A percentile compares a stretch with the other conserved stretches of the same genome.
These are phyloP conservation scores for Eupleurogrammus muticus DNA, from an alignment of 2,797 vertebrate species.

Conservation along the genomic window DNA sequence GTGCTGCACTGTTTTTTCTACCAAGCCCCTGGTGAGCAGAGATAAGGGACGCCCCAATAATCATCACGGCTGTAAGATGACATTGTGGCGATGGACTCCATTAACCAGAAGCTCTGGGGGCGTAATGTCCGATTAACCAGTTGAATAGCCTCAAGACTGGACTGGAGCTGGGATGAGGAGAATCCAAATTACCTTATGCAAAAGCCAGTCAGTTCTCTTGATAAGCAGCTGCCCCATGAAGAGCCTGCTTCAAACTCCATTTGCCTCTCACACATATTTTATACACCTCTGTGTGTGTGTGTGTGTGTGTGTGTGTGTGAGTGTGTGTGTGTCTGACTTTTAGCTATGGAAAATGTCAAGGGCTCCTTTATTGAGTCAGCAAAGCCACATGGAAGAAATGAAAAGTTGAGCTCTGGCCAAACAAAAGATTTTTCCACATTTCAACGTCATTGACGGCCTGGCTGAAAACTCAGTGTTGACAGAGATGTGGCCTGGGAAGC, in stretches of 20 bases:
- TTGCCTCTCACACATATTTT: background rate
- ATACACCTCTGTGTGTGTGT: background rate
- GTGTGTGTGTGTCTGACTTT: conserved; percentile 18
- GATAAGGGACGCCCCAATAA: conserved; percentile 52
- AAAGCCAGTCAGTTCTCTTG: conserved; percentile 14
- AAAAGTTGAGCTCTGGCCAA: conserved; percentile 18
- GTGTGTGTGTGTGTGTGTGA: no score
- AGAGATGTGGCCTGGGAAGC: no score
- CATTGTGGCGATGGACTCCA: conserved; percentile 26
- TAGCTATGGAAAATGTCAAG: conserved; percentile 11
- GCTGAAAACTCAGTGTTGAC: no score
- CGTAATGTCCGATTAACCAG: conserved; percentile 50
- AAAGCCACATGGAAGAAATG: conserved; percentile 1
- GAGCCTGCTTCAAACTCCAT: conserved; percentile 27
- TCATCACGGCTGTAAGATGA: conserved; percentile 21
- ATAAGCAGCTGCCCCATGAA: conserved; percentile 25
- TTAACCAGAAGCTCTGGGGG: conserved; percentile 7
- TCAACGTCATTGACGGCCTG: background rate
- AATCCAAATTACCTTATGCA: conserved; percentile 42
- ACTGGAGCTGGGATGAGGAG: background rate
- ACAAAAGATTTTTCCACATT: background rate
- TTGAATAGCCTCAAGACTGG: conserved; percentile 31
- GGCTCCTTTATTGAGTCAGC: conserved; percentile 14
- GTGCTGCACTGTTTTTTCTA: conserved; percentile 41
- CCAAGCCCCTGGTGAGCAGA: conserved; percentile 37